A percentile compares a stretch with the other conserved stretches of the same genome.
Conservation (phyloP, 2,888 invertebrate species). For the Drosophila maculinotata region DNA sequence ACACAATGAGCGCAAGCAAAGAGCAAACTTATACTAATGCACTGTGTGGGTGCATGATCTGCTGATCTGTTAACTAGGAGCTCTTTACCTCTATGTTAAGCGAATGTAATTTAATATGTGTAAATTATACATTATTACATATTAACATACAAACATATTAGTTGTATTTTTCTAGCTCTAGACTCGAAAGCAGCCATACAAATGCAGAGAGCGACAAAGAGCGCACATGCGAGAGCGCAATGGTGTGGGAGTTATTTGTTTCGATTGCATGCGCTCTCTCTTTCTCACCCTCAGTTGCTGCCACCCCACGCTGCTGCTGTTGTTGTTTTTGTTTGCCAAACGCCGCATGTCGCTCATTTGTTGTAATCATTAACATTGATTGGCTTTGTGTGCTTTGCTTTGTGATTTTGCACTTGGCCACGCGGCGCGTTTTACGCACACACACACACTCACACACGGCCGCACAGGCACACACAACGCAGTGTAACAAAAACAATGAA, state of each 20-base stretch:
- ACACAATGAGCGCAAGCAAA: conserved; percentile 24
- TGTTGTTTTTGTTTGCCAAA: conserved; percentile 55
- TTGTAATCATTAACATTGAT: conserved; percentile 62
- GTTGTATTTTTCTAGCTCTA: no score
- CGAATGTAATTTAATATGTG: conserved; percentile 12
- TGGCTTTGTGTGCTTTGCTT: conserved; percentile 60
- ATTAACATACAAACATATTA: neutral
- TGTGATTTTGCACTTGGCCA: conserved; percentile 64
- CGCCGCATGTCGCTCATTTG: conserved; percentile 60
- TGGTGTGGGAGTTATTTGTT: conserved; percentile 47
- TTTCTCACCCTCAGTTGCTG: neutral
- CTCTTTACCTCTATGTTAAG: conserved; percentile 3
- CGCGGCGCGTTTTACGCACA: conserved; percentile 43
- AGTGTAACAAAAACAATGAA: conserved; percentile 33
- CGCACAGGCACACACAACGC: no score
- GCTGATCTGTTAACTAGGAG: conserved; percentile 12
- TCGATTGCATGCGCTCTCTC: conserved; percentile 7
- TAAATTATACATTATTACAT: no score
- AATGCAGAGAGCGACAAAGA: conserved; percentile 20
- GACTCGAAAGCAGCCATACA: conserved; percentile 54
- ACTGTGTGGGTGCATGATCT: conserved; percentile 20
- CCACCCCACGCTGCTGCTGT: conserved; percentile 41
- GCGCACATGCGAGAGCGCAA: conserved; percentile 22
- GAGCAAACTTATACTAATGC: conserved; percentile 18
- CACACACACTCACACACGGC: conserved; percentile 2